Evolutionary conservation across 2,888 invertebrate species (phyloP).

Genomic region (Dysmachus trigonus): DNA sequence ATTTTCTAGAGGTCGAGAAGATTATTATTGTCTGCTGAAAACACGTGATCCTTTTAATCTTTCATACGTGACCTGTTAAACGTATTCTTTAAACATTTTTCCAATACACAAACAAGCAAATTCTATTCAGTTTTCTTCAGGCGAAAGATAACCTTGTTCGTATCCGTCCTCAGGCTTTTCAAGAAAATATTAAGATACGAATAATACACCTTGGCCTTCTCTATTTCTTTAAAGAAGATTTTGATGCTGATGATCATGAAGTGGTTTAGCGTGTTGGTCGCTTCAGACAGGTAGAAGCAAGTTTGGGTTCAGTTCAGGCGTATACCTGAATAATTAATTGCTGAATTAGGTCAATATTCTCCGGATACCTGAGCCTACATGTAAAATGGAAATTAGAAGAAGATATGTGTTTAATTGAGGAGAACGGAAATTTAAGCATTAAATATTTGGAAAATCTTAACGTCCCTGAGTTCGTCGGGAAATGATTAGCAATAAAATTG

Average conservation of each 20-base stretch:
- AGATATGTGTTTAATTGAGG: background rate
- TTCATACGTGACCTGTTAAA: background rate
- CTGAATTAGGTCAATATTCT: background rate
- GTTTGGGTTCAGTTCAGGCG: background rate
- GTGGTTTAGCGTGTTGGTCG: background rate
- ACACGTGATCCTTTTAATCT: background rate
- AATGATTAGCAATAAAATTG: background rate
- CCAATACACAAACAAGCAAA: background rate
- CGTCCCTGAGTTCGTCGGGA: background rate
- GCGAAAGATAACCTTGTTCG: background rate
- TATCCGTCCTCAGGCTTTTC: background rate
- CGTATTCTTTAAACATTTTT: background rate
- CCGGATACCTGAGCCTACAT: background rate
- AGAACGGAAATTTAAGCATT: background rate
- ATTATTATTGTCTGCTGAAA: background rate
- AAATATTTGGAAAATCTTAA: background rate
- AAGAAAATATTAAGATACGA: background rate
- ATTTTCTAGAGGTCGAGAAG: background rate
- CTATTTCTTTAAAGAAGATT: background rate
- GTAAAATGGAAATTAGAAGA: background rate
- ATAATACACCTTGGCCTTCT: background rate
- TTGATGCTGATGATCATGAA: background rate
- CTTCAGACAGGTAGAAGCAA: background rate
- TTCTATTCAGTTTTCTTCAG: background rate
- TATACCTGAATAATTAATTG: background rate